These are phyloP conservation scores for Monoplex corrugatus DNA, from an alignment of 2,888 invertebrate species.

Conservation along the genomic window DNA sequence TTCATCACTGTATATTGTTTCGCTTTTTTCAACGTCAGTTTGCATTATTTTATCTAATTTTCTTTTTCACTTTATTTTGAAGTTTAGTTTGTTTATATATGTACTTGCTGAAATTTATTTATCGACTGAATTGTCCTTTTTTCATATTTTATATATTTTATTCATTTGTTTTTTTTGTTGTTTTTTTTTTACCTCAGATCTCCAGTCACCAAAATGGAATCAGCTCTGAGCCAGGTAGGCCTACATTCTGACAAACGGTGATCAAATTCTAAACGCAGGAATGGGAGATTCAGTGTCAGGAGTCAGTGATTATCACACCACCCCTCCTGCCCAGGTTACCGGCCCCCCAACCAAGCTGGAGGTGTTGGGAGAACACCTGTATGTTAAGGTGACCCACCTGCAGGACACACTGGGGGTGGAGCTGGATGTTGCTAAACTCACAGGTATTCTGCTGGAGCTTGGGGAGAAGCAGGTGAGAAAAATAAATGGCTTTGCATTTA, in stretches of 20 bases:
- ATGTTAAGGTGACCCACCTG: slow-evolving; percentile 38
- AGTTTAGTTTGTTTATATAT: no score
- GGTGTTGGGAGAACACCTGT: slow-evolving; percentile 47
- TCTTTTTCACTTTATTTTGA: no score
- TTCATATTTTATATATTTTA: background rate
- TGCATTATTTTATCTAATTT: no score
- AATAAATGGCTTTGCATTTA: background rate
- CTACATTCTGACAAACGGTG: no score
- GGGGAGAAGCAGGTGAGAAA: slow-evolving; percentile 43
- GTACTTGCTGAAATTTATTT: no score
- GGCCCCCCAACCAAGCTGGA: slow-evolving; percentile 31
- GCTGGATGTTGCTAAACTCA: slow-evolving; percentile 38
- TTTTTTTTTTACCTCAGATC: background rate
- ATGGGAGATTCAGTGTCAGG: background rate
- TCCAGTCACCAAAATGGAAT: background rate
- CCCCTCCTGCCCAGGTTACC: background rate
- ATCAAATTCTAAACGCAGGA: no score
- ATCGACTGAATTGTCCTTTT: no score
- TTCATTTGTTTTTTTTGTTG: background rate
- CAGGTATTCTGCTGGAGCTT: slow-evolving; percentile 44
- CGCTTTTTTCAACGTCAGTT: no score
- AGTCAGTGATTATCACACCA: background rate
- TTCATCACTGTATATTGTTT: no score
- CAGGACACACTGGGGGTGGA: background rate
- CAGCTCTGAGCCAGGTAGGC: background rate